Conservation (phyloP, 2,797 vertebrate genomes). For the Gobio occitaniae region DNA sequence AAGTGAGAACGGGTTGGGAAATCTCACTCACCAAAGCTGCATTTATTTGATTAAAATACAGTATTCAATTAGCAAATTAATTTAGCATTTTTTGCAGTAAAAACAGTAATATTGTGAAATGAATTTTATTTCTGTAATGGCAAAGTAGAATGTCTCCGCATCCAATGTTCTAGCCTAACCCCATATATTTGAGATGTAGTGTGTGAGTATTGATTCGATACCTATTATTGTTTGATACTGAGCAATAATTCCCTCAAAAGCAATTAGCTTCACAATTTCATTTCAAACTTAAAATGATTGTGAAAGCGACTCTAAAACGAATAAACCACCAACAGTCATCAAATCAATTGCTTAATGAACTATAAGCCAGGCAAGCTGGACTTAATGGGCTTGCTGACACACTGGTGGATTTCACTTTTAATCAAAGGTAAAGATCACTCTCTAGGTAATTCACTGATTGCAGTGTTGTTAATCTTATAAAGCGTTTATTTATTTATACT, state of each 20-base stretch:
- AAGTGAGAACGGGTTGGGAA: neutral
- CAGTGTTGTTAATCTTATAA: conserved; percentile 43
- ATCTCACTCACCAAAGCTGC: neutral
- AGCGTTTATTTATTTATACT: conserved; percentile 29
- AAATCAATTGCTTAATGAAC: conserved; percentile 46
- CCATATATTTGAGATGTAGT: no score
- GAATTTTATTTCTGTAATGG: neutral
- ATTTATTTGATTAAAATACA: neutral
- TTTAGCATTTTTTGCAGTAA: neutral
- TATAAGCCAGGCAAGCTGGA: conserved; percentile 35
- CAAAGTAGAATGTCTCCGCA: neutral
- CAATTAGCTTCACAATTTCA: conserved; percentile 17
- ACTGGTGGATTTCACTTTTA: conserved; percentile 41
- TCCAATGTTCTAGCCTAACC: neutral
- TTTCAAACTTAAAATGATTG: neutral
- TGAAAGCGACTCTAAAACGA: conserved; percentile 9
- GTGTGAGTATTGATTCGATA: neutral
- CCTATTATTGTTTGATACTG: neutral
- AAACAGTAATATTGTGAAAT: neutral
- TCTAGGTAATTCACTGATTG: conserved; percentile 29
- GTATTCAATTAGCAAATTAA: no score
- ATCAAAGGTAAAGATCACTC: conserved; percentile 43
- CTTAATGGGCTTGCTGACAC: conserved; percentile 43
- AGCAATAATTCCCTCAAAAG: neutral
- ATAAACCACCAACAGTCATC: conserved; percentile 25